Evolutionary conservation across 2,797 vertebrate genomes (phyloP).

Genomic region (Lophotriccus pileatus): DNA sequence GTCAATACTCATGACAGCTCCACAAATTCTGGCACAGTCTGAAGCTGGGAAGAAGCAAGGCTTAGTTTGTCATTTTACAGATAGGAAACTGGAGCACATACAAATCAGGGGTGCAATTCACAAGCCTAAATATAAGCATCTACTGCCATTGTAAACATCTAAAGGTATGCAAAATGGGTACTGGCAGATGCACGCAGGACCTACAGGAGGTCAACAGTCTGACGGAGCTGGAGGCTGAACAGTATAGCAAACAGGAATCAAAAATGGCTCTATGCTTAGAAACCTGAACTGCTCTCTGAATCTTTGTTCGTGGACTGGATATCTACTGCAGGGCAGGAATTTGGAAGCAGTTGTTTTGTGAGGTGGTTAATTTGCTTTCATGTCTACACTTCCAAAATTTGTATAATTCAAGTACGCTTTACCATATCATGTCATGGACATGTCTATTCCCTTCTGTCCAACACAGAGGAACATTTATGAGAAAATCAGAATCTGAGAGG

Average conservation of each 20-base stretch:
- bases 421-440: background rate
- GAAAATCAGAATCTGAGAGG: background rate
- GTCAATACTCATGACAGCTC: background rate
- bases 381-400: background rate
- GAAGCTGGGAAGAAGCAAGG: background rate
- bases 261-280: background rate
- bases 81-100: background rate
- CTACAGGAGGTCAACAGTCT: background rate
- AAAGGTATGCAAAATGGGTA: background rate
- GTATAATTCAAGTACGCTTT: background rate
- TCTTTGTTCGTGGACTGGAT: background rate
- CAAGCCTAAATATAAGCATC: background rate
- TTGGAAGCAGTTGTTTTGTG: background rate
- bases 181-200: background rate
- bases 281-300: background rate
- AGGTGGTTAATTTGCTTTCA: background rate
- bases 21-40: rapidly evolving
- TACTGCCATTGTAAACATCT: background rate
- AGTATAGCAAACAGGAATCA: background rate
- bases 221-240: background rate
- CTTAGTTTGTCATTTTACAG: background rate
- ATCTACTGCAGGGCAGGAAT: background rate
- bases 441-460: background rate
- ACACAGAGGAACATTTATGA: background rate
- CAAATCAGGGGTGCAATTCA: background rate